These are phyloP conservation scores for Ramphastos sulfuratus DNA, from an alignment of 2,113 vertebrate genomes.

Conservation along the genomic window DNA sequence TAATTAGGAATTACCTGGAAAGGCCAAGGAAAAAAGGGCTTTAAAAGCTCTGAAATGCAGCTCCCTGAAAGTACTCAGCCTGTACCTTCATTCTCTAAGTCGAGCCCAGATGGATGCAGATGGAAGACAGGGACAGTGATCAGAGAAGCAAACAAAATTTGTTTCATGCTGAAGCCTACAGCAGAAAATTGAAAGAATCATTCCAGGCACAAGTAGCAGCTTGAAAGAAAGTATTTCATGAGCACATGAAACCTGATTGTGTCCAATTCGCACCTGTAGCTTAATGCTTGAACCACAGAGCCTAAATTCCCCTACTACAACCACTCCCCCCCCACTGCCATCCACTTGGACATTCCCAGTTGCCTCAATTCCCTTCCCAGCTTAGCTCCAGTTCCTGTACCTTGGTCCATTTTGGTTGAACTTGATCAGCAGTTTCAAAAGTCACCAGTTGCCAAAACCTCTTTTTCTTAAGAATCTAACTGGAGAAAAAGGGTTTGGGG, in stretches of 20 bases:
- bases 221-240: conserved; percentile 1
- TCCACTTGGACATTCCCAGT: background rate
- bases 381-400: background rate
- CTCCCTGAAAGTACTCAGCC: fast-evolving
- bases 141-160: conserved; percentile 21
- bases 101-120: background rate
- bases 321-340: too few relatives aligned
- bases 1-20: background rate
- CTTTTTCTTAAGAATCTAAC: background rate
- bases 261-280: background rate
- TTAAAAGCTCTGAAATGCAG: background rate
- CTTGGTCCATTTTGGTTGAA: background rate
- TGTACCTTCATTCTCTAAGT: fast-evolving
- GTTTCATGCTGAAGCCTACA: background rate
- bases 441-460: background rate
- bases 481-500: background rate
- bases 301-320: too few relatives aligned
- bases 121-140: background rate
- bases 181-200: background rate
- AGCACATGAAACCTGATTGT: background rate
- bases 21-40: background rate
- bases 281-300: too few relatives aligned
- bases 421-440: background rate
- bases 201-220: background rate
- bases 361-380: background rate